phyloP scores from a whole-genome alignment of 2,797 vertebrate species.

The Tokudaia muenninki region DNA sequence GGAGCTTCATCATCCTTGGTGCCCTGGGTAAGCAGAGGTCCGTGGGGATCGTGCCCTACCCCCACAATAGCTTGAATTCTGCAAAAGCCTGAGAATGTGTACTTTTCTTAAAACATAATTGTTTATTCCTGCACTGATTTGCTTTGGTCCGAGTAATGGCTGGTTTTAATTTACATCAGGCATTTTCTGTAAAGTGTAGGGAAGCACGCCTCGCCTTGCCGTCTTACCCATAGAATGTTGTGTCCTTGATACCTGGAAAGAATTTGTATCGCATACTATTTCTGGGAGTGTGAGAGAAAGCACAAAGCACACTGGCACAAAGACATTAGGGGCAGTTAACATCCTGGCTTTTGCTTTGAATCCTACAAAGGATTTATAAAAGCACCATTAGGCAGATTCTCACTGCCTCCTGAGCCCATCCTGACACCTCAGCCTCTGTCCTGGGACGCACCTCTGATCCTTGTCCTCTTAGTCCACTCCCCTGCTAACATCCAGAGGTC shows the following conservation, averaged over 20 bases:
- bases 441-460: not conserved
- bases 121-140: conserved; percentile 12
- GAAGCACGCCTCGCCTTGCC: not conserved
- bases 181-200: conserved; percentile 4
- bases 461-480: not conserved
- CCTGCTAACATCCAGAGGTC: too few species aligned
- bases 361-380: not conserved
- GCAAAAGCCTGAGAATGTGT: not conserved
- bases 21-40: too few species aligned
- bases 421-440: not conserved
- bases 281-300: not conserved
- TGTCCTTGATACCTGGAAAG: not conserved
- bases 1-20: not conserved
- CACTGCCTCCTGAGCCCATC: not conserved
- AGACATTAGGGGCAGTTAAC: not conserved
- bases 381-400: not conserved
- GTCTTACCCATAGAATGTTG: not conserved
- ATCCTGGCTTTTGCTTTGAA: conserved; percentile 6
- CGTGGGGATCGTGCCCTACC: not conserved
- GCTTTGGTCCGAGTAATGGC: not conserved
- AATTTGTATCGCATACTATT: not conserved
- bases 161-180: conserved; percentile 41
- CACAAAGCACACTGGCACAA: not conserved
- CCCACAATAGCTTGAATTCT: not conserved
- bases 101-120: not conserved